Evolutionary conservation across 2,888 invertebrate genomes (phyloP).

Genomic region (Nemurella pictetii): DNA sequence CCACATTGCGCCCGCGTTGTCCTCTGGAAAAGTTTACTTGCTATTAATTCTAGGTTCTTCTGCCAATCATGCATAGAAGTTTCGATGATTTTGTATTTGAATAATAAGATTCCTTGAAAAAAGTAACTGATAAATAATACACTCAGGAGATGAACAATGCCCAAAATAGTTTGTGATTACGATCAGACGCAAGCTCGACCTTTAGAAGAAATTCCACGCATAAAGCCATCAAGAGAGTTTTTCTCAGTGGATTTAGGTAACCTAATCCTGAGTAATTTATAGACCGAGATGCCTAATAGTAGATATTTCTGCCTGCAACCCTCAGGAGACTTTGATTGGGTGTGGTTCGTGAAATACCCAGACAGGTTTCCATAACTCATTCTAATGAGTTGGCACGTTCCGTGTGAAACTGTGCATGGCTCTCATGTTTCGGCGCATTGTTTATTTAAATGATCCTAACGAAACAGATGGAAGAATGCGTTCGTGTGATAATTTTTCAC

Average conservation of each 20-base stretch:
- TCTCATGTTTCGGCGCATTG: not conserved
- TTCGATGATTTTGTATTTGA: no score
- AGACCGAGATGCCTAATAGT: no score
- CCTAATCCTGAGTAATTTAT: not conserved
- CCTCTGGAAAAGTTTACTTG: slow-evolving; percentile 55
- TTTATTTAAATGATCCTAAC: not conserved
- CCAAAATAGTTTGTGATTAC: no score
- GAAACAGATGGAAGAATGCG: not conserved
- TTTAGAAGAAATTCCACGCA: no score
- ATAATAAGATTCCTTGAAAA: no score
- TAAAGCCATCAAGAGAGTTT: no score
- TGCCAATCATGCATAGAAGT: not conserved
- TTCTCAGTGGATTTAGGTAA: no score
- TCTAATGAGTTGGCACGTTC: not conserved
- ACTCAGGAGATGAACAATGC: no score
- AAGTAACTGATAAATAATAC: no score
- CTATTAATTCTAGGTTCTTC: not conserved
- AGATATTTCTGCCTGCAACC: no score
- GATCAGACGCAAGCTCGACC: no score
- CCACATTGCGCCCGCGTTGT: slow-evolving; percentile 58
- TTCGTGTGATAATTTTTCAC: no score
- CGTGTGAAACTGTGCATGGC: not conserved
- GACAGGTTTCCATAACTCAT: not conserved
- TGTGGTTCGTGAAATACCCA: not conserved
- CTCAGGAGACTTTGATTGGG: not conserved